Evolutionary conservation across 2,113 vertebrate species (phyloP), one percentile per base, ranked within the genome.

Genomic region (Anarhynchus alexandrinus): DNA sequence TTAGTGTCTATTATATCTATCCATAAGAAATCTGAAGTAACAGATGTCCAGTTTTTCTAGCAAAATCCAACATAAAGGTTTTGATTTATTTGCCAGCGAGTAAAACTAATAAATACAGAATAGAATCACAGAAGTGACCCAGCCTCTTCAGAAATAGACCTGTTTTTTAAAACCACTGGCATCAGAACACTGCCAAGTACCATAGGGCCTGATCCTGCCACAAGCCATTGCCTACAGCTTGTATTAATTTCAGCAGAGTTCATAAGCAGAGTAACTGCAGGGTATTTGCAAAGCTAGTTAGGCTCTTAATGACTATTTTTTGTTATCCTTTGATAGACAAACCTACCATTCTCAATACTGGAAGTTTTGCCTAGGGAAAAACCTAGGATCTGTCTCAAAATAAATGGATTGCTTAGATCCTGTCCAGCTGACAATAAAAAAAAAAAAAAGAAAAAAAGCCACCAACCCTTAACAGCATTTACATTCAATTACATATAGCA

Each of bases 171-270:
- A 95, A 89, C 16, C n/a, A 40, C 66, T 66, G 26, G 11, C 61
- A 79, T 82, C 40, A 91, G 52, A 93, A 61, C 26, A 76, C 45
- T 89, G 57, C 34, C 49, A 76, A 81, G 51, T 88, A 91, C 64
- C 52, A 52, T 8, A 51, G 47, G 82, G 96, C 88, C 84, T 79
- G 79, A 90, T 96, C 90, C 79, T 95, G 81, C 70, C 88, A 95
- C 82, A 86, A 81, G 67, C 82, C 80, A 84, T 73, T 80, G 74
- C 86, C 92, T 83, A 57, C 32, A 45, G 81, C 88, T 86, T 66
- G 15, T 82, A 87, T 77, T 91, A 85, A 96, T 88, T 96, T 96
- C 93, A 97, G 71, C 38, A 82, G 73, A 91, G 93, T 94, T 95
- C 71, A 94, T 82, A 93, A 85, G 70, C 78, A 94, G 70, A 91